Evolutionary conservation across 2,113 vertebrate genomes (phyloP).

Genomic region (Paramormyrops kingsleyae): DNA sequence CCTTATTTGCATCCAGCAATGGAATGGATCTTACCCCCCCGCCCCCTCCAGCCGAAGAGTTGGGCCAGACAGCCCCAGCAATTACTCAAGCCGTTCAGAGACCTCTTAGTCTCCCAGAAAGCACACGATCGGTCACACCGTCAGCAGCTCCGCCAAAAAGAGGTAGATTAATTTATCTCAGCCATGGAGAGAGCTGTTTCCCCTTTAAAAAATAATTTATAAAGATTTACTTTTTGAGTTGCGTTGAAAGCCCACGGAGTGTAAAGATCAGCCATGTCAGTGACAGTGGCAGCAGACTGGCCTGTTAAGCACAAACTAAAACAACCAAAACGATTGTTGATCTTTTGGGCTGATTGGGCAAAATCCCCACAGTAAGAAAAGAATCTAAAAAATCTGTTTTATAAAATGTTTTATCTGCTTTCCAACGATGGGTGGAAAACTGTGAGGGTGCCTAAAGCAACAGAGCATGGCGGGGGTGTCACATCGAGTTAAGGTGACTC

Average conservation of each 20-base stretch:
- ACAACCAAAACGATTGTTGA: neutral
- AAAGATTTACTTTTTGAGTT: neutral
- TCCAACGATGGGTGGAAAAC: neutral
- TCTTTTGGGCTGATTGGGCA: neutral
- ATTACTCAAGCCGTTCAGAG: neutral
- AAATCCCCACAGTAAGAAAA: neutral
- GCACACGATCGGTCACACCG: neutral
- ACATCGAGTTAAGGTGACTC: neutral
- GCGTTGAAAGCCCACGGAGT: neutral
- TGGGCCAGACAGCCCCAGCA: neutral
- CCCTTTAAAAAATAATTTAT: neutral
- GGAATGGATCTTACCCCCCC: neutral
- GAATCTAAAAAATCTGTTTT: neutral
- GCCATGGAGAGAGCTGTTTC: neutral
- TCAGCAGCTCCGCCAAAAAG: neutral
- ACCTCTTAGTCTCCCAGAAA: neutral
- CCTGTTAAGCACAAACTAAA: neutral
- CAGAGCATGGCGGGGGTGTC: neutral
- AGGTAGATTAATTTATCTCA: neutral
- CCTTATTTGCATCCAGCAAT: neutral
- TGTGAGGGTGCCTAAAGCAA: neutral
- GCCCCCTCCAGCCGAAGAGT: neutral
- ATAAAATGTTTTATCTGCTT: neutral
- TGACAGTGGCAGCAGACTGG: neutral
- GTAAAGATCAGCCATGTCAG: neutral